Conservation (phyloP, 2,113 vertebrate species). For the Hipposideros armiger region DNA sequence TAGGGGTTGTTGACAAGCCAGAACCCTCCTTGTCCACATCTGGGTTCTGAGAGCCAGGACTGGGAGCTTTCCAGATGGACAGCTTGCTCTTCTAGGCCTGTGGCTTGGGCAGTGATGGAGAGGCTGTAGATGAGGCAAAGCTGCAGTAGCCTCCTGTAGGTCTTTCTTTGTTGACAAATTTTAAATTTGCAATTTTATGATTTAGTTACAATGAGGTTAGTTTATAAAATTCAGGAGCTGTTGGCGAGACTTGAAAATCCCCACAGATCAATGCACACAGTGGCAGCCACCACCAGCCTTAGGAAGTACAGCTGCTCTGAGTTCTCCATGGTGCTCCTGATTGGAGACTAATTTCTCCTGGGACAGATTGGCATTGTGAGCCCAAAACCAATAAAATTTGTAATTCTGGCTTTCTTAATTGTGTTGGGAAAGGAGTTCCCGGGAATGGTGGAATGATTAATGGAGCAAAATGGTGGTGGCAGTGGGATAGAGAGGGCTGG, state of each 20-base stretch:
- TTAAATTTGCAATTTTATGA: slow-evolving; percentile 83
- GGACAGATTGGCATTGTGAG: background rate
- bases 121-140: background rate
- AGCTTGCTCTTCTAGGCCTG: background rate
- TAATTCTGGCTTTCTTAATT: background rate
- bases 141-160: background rate
- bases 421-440: background rate
- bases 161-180: slow-evolving; percentile 80
- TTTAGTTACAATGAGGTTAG: slow-evolving; percentile 83
- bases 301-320: background rate
- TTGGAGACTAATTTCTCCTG: background rate
- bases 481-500: background rate
- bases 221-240: slow-evolving; percentile 83
- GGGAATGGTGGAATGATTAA: background rate
- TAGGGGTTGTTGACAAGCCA: background rate
- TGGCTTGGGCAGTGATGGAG: background rate
- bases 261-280: background rate
- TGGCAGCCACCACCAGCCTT: background rate
- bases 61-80: background rate
- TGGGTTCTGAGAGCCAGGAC: background rate
- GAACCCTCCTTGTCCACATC: background rate
- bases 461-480: background rate
- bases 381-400: background rate
- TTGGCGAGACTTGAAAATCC: slow-evolving; percentile 52
- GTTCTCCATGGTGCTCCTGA: background rate